A percentile compares a stretch with the other conserved stretches of the same genome.
Conservation (phyloP, 1,140 invertebrate genomes). For the Aphelenchoides besseyi region DNA sequence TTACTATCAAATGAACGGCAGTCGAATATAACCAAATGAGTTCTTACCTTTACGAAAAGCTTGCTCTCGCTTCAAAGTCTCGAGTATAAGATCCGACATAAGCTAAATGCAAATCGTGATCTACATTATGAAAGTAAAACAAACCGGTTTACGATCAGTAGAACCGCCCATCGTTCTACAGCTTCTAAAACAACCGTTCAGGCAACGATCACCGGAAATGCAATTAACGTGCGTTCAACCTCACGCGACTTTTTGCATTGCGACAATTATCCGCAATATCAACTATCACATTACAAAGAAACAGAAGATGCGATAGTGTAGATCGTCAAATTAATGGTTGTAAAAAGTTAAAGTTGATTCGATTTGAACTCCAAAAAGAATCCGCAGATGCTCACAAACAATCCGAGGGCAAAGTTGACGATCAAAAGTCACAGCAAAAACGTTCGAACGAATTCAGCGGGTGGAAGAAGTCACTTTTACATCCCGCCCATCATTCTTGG, state of each 20-base stretch:
- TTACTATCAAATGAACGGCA: too few species aligned
- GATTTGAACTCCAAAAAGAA: not conserved
- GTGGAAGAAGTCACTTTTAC: not conserved
- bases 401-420: not conserved
- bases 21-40: not conserved
- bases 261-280: too few species aligned
- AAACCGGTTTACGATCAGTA: not conserved
- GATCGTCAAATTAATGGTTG: too few species aligned
- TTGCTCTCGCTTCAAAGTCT: conserved; percentile 18
- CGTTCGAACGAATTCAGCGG: not conserved
- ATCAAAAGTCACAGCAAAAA: not conserved
- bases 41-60: not conserved
- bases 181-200: too few species aligned
- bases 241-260: too few species aligned
- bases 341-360: not conserved
- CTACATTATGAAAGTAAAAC: not conserved
- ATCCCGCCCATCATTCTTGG: too few species aligned
- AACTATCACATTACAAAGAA: too few species aligned
- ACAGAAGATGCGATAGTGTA: too few species aligned
- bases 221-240: too few species aligned
- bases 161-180: not conserved
- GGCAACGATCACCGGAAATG: too few species aligned
- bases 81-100: conserved; percentile 4
- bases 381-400: not conserved
- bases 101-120: not conserved